Percentiles rank a stretch among this genome's conserved stretches.
These are phyloP conservation scores for Lipotes vexillifer DNA, from an alignment of 2,113 vertebrate genomes.

Conservation along the genomic window DNA sequence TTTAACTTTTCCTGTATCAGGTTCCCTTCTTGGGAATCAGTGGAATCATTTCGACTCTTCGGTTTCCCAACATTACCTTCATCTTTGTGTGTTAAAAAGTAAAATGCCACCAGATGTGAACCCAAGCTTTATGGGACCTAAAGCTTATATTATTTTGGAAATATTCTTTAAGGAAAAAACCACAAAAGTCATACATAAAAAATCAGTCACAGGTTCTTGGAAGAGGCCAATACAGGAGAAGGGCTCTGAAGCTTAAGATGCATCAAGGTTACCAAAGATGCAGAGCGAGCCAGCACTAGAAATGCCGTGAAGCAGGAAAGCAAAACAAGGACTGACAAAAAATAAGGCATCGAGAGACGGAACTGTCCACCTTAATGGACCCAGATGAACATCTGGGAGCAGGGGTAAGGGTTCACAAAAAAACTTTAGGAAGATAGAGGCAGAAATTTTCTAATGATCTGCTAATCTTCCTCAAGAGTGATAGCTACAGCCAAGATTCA, in stretches of 20 bases:
- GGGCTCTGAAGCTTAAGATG: neutral
- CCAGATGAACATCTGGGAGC: neutral
- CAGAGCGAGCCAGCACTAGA: neutral
- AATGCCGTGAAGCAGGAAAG: neutral
- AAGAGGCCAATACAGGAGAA: neutral
- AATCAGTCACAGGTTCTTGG: neutral
- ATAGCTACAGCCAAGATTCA: neutral
- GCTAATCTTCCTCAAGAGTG: neutral
- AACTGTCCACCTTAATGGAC: neutral
- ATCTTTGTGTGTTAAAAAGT: neutral
- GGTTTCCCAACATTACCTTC: neutral
- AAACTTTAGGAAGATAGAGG: neutral
- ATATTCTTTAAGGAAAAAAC: neutral
- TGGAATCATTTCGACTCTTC: neutral
- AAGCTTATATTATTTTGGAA: neutral
- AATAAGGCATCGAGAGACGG: neutral
- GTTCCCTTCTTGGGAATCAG: neutral
- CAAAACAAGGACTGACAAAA: neutral
- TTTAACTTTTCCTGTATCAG: neutral
- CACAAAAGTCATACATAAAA: neutral
- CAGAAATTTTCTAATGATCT: neutral
- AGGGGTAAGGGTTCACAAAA: neutral
- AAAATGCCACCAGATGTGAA: neutral
- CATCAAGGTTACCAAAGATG: neutral
- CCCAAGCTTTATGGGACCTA: neutral